Conservation (phyloP, 2,888 invertebrate species). For the Nebria salina region DNA sequence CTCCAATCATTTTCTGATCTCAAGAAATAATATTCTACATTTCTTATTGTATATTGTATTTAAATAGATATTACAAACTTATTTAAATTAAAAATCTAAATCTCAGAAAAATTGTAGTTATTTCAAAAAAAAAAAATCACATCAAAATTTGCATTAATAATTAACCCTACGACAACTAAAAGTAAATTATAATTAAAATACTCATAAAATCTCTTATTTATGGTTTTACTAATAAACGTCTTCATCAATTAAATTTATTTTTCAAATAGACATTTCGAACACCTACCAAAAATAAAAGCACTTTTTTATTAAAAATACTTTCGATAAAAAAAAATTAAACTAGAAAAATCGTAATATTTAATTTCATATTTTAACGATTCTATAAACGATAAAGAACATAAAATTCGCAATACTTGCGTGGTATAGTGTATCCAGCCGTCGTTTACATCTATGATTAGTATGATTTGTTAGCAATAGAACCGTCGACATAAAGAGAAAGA, state of each 20-base stretch:
- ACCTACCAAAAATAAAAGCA: not conserved
- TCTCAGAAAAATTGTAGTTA: no score
- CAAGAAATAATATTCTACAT: no score
- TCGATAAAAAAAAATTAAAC: not conserved
- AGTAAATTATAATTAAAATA: constrained; percentile 23
- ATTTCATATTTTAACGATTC: not conserved
- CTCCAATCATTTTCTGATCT: no score
- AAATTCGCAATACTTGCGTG: not conserved
- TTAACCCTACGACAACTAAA: no score
- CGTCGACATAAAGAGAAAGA: constrained; percentile 9
- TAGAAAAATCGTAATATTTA: not conserved
- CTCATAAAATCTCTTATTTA: constrained; percentile 36
- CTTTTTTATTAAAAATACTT: not conserved
- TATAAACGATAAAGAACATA: not conserved
- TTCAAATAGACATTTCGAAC: constrained; percentile 20
- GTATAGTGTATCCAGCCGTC: not conserved
- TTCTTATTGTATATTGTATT: no score
- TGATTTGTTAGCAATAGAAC: constrained; percentile 4
- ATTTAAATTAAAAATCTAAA: no score
- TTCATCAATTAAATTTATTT: constrained; percentile 35
- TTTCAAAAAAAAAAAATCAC: no score
- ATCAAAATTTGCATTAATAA: no score
- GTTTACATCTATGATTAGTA: constrained; percentile 31
- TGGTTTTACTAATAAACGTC: constrained; percentile 22
- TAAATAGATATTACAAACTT: no score